These are phyloP conservation scores for Cataglyphis altisquamis DNA, from an alignment of 2,888 invertebrate genomes.

Conservation along the genomic window DNA sequence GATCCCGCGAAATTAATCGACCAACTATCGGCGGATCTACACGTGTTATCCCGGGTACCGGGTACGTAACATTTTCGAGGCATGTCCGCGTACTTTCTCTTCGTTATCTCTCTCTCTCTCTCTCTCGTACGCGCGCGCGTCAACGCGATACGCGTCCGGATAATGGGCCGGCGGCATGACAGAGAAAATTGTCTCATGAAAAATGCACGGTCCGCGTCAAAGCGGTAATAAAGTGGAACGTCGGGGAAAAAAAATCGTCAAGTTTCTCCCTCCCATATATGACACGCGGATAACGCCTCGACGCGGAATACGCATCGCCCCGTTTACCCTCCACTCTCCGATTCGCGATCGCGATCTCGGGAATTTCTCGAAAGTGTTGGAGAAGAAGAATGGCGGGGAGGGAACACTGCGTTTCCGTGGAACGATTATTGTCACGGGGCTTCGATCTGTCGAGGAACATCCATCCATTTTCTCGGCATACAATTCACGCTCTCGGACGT, in stretches of 20 bases:
- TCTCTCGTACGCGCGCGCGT: constrained; percentile 21
- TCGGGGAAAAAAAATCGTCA: constrained; percentile 60
- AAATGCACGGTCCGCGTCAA: constrained; percentile 76
- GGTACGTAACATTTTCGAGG: constrained; percentile 73
- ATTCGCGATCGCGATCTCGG: constrained; percentile 26
- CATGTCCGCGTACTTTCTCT: constrained; percentile 73
- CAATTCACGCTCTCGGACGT: constrained; percentile 60
- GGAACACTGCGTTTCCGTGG: neutral
- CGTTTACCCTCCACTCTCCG: neutral
- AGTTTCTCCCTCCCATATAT: neutral
- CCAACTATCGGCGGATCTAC: constrained; percentile 79
- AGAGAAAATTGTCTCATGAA: constrained; percentile 82
- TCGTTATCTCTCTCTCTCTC: constrained; percentile 58
- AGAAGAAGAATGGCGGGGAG: too few species aligned
- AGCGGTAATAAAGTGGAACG: constrained; percentile 73
- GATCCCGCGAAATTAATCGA: constrained; percentile 77
- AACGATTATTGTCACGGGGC: constrained; percentile 64
- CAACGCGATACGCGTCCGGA: constrained; percentile 71
- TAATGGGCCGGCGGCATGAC: constrained; percentile 79
- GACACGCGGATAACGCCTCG: neutral
- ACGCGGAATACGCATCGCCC: neutral
- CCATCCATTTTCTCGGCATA: constrained; percentile 58
- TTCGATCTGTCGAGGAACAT: constrained; percentile 48
- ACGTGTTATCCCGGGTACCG: constrained; percentile 73
- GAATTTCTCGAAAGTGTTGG: constrained; percentile 38